Evolutionary conservation across 2,888 invertebrate genomes (phyloP).

Genomic region (Diaphora mendica): DNA sequence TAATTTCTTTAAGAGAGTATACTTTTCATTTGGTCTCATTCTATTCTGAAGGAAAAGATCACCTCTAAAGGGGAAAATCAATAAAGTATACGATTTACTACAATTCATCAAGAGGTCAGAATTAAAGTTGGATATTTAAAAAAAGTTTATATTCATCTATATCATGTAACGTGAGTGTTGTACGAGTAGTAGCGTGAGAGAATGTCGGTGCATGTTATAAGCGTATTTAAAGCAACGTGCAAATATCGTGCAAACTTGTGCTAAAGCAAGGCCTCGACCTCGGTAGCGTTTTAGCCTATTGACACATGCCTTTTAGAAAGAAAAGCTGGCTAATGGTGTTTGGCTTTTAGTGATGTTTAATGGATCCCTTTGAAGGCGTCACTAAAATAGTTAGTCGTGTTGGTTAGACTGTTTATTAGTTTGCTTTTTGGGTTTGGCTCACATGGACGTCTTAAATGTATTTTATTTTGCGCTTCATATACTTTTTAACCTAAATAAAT

Average conservation of each 20-base stretch:
- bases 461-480: background rate
- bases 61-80: too few species aligned
- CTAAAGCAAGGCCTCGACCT: constrained; percentile 21
- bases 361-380: constrained; percentile 13
- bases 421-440: constrained; percentile 12
- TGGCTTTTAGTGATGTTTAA: constrained; percentile 16
- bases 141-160: too few species aligned
- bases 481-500: background rate
- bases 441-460: background rate
- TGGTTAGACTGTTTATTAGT: constrained; percentile 5
- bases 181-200: constrained; percentile 18
- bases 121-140: too few species aligned
- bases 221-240: constrained; percentile 38
- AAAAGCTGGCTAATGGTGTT: constrained; percentile 24
- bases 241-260: constrained; percentile 36
- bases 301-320: constrained; percentile 30
- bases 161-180: background rate
- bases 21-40: too few species aligned
- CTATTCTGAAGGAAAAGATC: too few species aligned
- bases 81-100: too few species aligned
- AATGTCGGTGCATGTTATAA: constrained; percentile 11
- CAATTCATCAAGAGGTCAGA: too few species aligned
- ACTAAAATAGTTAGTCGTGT: constrained; percentile 13
- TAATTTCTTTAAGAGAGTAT: too few species aligned
- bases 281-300: constrained; percentile 28